Evolutionary conservation across 2,888 invertebrate species (phyloP), one percentile per base, ranked within the genome.

Genomic region (Sepioteuthis lessoniana): DNA sequence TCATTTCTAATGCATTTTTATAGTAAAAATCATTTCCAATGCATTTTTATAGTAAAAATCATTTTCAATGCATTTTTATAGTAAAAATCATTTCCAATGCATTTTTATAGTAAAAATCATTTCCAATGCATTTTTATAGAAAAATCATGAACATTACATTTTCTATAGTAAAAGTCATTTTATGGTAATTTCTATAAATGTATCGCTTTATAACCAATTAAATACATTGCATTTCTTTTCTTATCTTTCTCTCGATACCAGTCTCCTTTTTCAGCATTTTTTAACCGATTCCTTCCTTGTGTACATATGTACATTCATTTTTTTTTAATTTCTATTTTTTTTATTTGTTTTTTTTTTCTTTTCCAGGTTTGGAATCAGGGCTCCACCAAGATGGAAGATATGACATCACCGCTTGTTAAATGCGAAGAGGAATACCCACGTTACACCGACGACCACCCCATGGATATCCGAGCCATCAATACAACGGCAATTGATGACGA

Each of bases 311-410:
- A 7, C 35, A 7, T 21, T 38, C 1, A 38, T 42, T 91, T n/a
- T n/a, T n/a, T n/a, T n/a, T n/a, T n/a, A n/a, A n/a, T n/a, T n/a
- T n/a, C n/a, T n/a, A n/a, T n/a, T n/a, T n/a, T n/a, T n/a, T n/a
- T n/a, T n/a, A n/a, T n/a, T 8, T 13, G 25, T 21, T 46, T 21
- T 91, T 25, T 46, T 31, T n/a, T 0, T 46, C 35, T 93, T 50
- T 19, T 16, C 25, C 38, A 93, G 93, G 93, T 93, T 47, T 93
- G 60, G 93, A 35, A 60, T 93, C 60, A 93, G 50, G 93, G 55
- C 93, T 93, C 35, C 60, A 60, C 93, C 60, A 60, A 55, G 50
- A 93, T 93, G 93, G 93, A 93, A 93, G 93, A 93, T 47, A 93
- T 93, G 93, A 93, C 93, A 93, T 50, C 93, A 13, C 93, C 93